Evolutionary conservation across 2,888 invertebrate genomes (phyloP).

Genomic region (Watsonalla binaria): DNA sequence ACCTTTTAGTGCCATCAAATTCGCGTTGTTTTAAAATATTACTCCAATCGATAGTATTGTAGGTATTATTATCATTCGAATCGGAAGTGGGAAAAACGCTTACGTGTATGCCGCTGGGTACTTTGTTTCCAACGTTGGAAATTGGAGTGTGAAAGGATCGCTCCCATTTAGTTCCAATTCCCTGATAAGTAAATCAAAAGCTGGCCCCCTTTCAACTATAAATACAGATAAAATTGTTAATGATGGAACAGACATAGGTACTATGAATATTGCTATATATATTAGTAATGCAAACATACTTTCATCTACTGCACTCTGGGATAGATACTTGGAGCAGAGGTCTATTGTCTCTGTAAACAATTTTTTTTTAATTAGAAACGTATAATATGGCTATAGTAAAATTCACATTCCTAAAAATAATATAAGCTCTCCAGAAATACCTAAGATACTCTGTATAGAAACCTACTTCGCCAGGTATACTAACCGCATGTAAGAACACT

Average conservation of each 20-base stretch:
- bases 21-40: too few relatives aligned
- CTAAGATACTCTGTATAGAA: background rate
- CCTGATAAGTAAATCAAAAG: slow-evolving; percentile 50
- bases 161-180: slow-evolving; percentile 36
- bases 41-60: too few relatives aligned
- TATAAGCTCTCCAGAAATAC: background rate
- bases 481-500: too few relatives aligned
- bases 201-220: slow-evolving; percentile 57
- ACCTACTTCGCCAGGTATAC: background rate
- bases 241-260: background rate
- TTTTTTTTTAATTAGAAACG: background rate
- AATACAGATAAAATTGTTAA: slow-evolving; percentile 4
- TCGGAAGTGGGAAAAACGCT: slow-evolving; percentile 10
- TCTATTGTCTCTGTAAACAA: slow-evolving; percentile 49
- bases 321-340: slow-evolving; percentile 49
- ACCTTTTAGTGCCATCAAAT: too few relatives aligned
- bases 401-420: too few relatives aligned
- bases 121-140: slow-evolving; percentile 25
- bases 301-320: slow-evolving; percentile 50
- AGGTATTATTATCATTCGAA: too few relatives aligned
- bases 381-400: too few relatives aligned
- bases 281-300: slow-evolving; percentile 31
- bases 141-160: slow-evolving; percentile 37
- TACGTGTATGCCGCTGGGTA: slow-evolving; percentile 45
- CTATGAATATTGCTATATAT: background rate